Conservation (phyloP, 2,888 invertebrate species). For the Anthrax anthrax region DNA sequence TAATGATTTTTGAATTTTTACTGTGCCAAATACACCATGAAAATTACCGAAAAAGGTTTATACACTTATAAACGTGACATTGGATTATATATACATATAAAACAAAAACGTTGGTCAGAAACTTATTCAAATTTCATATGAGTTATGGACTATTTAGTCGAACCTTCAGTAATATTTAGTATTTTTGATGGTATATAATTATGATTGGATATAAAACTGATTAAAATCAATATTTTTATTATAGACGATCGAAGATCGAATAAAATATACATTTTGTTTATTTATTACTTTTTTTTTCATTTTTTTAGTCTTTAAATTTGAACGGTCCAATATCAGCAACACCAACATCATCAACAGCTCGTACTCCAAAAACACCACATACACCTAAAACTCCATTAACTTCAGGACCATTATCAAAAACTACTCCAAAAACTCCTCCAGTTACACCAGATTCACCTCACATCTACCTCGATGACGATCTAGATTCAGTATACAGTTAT, state of each 20-base stretch:
- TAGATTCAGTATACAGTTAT: slow-evolving; percentile 63
- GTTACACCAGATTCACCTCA: slow-evolving; percentile 44
- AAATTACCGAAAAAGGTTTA: no score
- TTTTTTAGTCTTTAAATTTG: slow-evolving; percentile 30
- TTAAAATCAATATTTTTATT: neutral
- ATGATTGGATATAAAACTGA: neutral
- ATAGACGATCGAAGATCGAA: no score
- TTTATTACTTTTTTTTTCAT: slow-evolving; percentile 10
- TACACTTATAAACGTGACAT: neutral
- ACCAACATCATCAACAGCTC: slow-evolving; percentile 14
- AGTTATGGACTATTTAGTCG: neutral
- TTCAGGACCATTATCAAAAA: slow-evolving; percentile 25
- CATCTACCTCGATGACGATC: slow-evolving; percentile 48
- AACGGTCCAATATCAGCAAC: slow-evolving; percentile 22
- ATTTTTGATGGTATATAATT: neutral
- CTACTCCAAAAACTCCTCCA: slow-evolving; percentile 43
- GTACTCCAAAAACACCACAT: slow-evolving; percentile 19
- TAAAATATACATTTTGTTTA: no score
- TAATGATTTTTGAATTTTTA: no score
- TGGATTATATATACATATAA: neutral
- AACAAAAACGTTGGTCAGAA: no score
- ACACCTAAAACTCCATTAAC: slow-evolving; percentile 39
- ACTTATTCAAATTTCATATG: no score
- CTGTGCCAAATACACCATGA: no score
- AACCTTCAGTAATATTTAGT: neutral